phyloP scores from a whole-genome alignment of 2,797 vertebrate genomes.

The Hippopotamyrus pictus region DNA sequence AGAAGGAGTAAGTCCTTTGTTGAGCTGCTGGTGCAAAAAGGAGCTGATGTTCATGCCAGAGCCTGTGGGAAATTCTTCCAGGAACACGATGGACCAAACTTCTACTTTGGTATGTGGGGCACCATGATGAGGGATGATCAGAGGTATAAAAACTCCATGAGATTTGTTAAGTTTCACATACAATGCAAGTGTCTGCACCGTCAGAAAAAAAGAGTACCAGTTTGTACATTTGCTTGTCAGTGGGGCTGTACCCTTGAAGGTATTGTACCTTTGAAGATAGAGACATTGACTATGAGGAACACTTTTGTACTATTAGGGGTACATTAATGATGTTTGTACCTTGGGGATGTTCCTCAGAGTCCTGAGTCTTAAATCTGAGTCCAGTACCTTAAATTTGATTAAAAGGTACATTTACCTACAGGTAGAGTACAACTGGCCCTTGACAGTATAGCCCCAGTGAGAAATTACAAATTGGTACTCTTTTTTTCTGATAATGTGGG shows the following conservation, averaged over 20 bases:
- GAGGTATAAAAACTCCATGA: background rate
- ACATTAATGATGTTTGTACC: background rate
- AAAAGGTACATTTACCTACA: background rate
- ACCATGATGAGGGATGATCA: background rate
- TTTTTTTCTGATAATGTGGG: background rate
- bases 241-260: background rate
- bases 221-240: background rate
- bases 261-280: background rate
- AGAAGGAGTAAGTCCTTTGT: slow-evolving; percentile 76
- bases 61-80: slow-evolving; percentile 89
- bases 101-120: slow-evolving; percentile 83
- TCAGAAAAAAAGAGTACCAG: background rate
- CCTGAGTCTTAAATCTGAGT: background rate
- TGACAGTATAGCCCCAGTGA: background rate
- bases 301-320: background rate
- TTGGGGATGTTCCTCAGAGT: background rate
- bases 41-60: slow-evolving; percentile 77
- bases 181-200: background rate
- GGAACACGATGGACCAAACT: slow-evolving; percentile 70
- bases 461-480: background rate
- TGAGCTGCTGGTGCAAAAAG: slow-evolving; percentile 76
- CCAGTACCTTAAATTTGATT: background rate
- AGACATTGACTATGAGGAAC: background rate
- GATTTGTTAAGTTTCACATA: background rate
- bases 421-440: no score